phyloP scores from a whole-genome alignment of 2,797 vertebrate species.

The Hybognathus amarus region DNA sequence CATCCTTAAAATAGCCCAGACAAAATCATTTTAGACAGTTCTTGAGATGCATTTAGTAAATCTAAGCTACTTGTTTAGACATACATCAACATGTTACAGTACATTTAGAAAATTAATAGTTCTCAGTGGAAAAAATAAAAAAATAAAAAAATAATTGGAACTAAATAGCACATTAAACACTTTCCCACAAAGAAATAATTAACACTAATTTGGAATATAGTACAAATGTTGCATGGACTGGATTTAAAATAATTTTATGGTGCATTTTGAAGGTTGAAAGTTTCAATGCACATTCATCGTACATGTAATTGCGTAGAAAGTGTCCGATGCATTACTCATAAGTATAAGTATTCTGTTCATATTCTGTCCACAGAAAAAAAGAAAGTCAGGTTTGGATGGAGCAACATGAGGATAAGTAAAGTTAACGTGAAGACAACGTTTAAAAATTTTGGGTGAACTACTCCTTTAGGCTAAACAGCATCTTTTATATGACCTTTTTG shows the following conservation, averaged over 20 bases:
- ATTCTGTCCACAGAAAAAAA: not conserved
- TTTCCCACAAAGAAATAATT: not conserved
- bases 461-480: conserved; percentile 9
- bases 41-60: conserved; percentile 7
- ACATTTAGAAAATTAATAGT: not conserved
- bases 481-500: conserved; percentile 37
- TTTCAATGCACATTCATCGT: not conserved
- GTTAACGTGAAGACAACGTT: not conserved
- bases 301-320: not conserved
- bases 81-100: not conserved
- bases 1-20: not conserved
- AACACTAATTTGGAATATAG: too few relatives aligned
- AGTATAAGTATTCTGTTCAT: too few relatives aligned
- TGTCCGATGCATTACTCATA: not conserved
- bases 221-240: too few relatives aligned
- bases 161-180: not conserved
- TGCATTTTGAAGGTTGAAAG: not conserved
- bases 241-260: not conserved
- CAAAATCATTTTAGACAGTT: conserved; percentile 2
- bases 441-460: not conserved
- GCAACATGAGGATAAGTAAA: not conserved
- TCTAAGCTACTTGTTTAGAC: not conserved
- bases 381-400: not conserved
- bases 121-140: too few relatives aligned
- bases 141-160: not conserved